Percentiles rank a stretch among this genome's conserved stretches.
Conservation (phyloP, 2,113 vertebrate species). For the Tretioscincus oriximinensis region DNA sequence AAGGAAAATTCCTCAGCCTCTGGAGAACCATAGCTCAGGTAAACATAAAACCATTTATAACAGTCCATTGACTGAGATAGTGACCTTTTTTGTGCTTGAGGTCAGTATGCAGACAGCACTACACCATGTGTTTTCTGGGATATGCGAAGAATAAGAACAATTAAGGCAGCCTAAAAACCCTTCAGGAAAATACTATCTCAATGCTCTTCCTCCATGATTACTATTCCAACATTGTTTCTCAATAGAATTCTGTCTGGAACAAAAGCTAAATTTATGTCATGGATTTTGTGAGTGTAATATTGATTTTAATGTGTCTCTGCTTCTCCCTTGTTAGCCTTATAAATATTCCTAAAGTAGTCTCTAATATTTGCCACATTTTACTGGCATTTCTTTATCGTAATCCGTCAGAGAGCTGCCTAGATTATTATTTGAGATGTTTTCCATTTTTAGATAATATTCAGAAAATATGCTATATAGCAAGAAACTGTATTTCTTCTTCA, state of each 20-base stretch:
- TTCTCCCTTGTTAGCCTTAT: conserved; percentile 22
- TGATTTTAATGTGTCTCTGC: conserved; percentile 1
- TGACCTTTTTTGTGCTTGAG: background rate
- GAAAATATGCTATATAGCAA: background rate
- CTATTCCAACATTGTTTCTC: conserved; percentile 10
- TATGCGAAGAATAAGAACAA: background rate
- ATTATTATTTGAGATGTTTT: background rate
- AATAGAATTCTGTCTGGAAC: background rate
- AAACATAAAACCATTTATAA: background rate
- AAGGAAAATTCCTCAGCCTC: no score
- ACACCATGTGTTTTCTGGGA: background rate
- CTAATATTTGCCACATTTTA: background rate
- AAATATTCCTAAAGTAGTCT: conserved; percentile 1
- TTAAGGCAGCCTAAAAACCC: accelerated
- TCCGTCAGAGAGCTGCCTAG: background rate
- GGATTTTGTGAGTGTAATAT: background rate
- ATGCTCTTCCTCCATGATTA: background rate
- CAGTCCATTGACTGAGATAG: background rate
- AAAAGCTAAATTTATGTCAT: background rate
- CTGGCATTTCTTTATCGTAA: background rate
- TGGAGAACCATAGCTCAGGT: background rate
- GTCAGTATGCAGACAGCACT: background rate
- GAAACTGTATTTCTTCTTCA: conserved; percentile 3
- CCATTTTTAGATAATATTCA: conserved; percentile 24
- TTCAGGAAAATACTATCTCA: background rate